Percentiles rank a stretch among this genome's conserved stretches.
Evolutionary conservation across 2,888 invertebrate species (phyloP).

Genomic region (Conops quadrifasciatus): DNA sequence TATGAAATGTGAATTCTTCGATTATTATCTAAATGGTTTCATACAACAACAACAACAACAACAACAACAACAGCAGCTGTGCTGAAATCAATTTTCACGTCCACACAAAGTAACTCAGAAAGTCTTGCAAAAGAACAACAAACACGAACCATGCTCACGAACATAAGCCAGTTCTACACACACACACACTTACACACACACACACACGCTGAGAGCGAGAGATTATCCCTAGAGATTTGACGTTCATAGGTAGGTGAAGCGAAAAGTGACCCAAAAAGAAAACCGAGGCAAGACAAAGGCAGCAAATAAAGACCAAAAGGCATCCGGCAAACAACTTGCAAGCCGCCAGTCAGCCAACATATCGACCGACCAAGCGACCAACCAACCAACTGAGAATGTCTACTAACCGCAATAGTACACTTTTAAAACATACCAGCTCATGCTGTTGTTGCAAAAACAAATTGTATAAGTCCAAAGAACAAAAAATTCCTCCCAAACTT

Average conservation of each 20-base stretch:
- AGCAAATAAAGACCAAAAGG: neutral
- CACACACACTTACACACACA: neutral
- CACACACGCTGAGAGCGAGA: neutral
- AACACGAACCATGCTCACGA: neutral
- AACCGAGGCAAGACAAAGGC: neutral
- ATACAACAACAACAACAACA: constrained; percentile 12
- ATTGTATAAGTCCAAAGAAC: constrained; percentile 18
- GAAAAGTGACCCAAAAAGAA: too few relatives aligned
- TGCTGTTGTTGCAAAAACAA: constrained; percentile 27
- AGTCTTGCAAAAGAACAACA: neutral
- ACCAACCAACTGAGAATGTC: neutral
- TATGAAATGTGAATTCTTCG: constrained; percentile 4
- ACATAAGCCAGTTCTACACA: neutral
- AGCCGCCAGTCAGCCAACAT: neutral
- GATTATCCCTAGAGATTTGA: too few relatives aligned
- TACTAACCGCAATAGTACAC: constrained; percentile 23
- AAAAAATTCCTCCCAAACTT: too few relatives aligned
- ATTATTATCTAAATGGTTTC: constrained; percentile 16
- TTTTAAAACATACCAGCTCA: constrained; percentile 8
- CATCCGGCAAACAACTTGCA: neutral
- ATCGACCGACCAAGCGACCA: constrained; percentile 5
- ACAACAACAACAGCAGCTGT: neutral
- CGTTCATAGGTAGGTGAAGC: too few relatives aligned
- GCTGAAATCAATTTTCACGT: constrained; percentile 28
- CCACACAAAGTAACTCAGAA: neutral